These are phyloP conservation scores for Psittacara wagleri DNA, from an alignment of 2,113 vertebrate species.

Conservation along the genomic window DNA sequence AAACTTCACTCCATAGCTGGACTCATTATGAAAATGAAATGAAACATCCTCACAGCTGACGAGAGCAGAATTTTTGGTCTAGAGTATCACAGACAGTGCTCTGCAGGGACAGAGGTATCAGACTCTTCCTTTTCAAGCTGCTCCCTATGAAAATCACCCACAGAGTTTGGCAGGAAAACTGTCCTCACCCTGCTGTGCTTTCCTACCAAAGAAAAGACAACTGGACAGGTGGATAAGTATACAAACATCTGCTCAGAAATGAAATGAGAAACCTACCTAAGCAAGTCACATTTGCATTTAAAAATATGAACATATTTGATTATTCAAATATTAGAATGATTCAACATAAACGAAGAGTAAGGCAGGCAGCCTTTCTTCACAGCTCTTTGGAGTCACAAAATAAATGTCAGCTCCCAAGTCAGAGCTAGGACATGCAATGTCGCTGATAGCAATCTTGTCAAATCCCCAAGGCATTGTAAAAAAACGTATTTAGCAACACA, in stretches of 20 bases:
- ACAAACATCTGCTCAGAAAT: slow-evolving; percentile 12
- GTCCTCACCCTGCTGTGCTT: not conserved
- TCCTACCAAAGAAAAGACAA: not conserved
- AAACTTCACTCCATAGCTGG: not conserved
- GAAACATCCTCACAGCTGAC: not conserved
- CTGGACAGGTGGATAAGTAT: not conserved
- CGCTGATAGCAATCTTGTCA: not conserved
- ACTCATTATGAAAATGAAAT: not conserved
- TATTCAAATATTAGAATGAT: not conserved
- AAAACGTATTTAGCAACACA: not conserved
- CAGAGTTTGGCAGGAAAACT: not conserved
- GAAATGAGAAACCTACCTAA: not conserved
- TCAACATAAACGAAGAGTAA: not conserved
- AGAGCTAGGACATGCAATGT: not conserved
- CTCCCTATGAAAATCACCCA: not conserved
- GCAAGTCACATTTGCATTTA: not conserved
- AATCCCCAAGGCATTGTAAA: not conserved
- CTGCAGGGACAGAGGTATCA: not conserved
- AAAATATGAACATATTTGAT: not conserved
- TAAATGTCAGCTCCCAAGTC: not conserved
- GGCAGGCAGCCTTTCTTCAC: not conserved
- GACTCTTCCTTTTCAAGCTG: not conserved
- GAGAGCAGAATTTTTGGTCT: not conserved
- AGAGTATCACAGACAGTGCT: not conserved
- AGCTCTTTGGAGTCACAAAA: not conserved